Evolutionary conservation across 1,140 invertebrate species (phyloP), one percentile per base, ranked within the genome.

Genomic region (Mercenaria mercenaria): DNA sequence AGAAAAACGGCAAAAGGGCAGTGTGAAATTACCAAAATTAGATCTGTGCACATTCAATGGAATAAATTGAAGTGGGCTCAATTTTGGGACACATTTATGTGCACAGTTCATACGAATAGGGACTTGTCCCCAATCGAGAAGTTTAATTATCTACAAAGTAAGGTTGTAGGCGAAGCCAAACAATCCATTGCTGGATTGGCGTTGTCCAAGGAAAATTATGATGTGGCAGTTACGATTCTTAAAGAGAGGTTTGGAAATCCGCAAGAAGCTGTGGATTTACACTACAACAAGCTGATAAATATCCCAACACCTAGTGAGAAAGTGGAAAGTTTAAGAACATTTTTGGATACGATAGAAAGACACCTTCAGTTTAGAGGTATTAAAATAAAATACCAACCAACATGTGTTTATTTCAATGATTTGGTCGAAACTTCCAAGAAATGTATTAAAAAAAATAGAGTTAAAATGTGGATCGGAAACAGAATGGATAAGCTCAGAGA

Each of bases 401-500:
- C 8, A 41, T 39, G 37, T 76, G 37, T 76, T 76, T 34, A 32
- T 76, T 34, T 76, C 72, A 8, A 76, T 76, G 72, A 34, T 76
- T 15, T 13, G 13, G 6, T 37, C 32, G 15, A 76, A 76, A 26
- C 37, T 76, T 10, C 26, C 72, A 37, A 26, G 37, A 13, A 32
- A 39, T 76, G 72, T 76, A 26, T 26, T 34, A 41, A 8, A 13
- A 37, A 13, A 76, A 41, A 11, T 76, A 8, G 72, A 76, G 39
- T 11, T 76, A 13, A 34, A 37, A 11, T 18, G 34, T 18, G 72
- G 39, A 76, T 10, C 18, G 6, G 32, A 76, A 6, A 43, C 39
- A 15, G 39, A 76, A 41, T 76, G 72, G 72, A 76, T 41, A 64
- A n/a, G n/a, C 56, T 87, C 3, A 39, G 69, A 34, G 52, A 77